Percentiles rank a stretch among this genome's conserved stretches.
phyloP scores from a whole-genome alignment of 2,888 invertebrate genomes.

The Baronia brevicornis region DNA sequence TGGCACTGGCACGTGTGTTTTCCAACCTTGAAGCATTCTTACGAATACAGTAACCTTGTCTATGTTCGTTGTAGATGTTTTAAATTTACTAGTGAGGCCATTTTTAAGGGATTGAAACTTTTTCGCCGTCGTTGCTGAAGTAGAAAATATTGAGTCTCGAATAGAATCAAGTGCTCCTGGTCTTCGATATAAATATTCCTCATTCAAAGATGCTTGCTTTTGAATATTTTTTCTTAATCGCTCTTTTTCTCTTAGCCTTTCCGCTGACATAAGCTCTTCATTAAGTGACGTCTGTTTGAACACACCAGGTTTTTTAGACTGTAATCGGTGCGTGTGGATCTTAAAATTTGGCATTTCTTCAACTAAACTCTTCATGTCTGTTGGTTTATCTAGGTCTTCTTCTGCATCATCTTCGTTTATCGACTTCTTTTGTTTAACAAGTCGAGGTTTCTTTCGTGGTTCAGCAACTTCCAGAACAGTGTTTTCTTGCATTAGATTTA shows the following conservation, averaged over 20 bases:
- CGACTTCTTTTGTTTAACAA: constrained; percentile 91
- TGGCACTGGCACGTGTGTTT: constrained; percentile 72
- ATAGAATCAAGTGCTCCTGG: constrained; percentile 81
- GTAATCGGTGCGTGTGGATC: constrained; percentile 60
- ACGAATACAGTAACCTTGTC: constrained; percentile 91
- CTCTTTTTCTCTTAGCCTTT: constrained; percentile 88
- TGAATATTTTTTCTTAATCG: constrained; percentile 87
- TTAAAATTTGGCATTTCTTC: constrained; percentile 80
- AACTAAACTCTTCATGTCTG: constrained; percentile 81
- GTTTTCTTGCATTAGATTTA: constrained; percentile 36
- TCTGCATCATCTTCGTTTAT: constrained; percentile 84
- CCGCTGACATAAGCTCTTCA: constrained; percentile 92
- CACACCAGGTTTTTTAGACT: constrained; percentile 76
- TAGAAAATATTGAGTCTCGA: constrained; percentile 83
- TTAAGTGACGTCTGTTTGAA: constrained; percentile 91
- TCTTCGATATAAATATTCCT: constrained; percentile 85
- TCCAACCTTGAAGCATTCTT: constrained; percentile 89
- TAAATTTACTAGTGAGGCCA: constrained; percentile 88
- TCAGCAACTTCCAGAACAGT: constrained; percentile 45
- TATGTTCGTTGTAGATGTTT: constrained; percentile 87
- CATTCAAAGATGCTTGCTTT: constrained; percentile 92
- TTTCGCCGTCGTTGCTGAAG: constrained; percentile 81
- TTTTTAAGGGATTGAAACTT: constrained; percentile 86
- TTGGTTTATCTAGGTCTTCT: constrained; percentile 78
- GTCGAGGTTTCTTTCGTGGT: constrained; percentile 81